Conservation (phyloP, 1,140 invertebrate species). For the Drosophila dunni region DNA sequence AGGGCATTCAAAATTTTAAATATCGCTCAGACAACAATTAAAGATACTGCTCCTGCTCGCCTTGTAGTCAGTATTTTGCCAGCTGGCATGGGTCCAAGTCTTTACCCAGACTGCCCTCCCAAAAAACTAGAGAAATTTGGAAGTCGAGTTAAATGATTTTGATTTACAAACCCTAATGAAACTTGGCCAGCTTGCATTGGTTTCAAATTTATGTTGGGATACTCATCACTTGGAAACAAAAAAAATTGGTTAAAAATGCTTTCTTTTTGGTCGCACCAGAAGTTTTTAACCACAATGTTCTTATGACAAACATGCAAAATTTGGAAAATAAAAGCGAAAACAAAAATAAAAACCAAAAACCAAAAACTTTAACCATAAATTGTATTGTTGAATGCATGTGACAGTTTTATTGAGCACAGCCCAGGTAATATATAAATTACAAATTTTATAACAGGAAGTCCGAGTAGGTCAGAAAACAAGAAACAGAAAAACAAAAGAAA, state of each 20-base stretch:
- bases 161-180: conserved; percentile 46
- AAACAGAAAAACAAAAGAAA: neutral
- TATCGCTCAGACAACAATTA: conserved; percentile 16
- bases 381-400: conserved; percentile 44
- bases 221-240: conserved; percentile 23
- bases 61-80: conserved; percentile 35
- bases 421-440: conserved; percentile 36
- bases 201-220: conserved; percentile 65
- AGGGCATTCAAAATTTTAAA: conserved; percentile 28
- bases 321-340: conserved; percentile 27
- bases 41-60: conserved; percentile 7
- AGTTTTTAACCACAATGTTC: conserved; percentile 48
- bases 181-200: conserved; percentile 77
- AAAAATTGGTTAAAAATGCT: conserved; percentile 10
- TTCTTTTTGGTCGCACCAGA: conserved; percentile 15
- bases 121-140: conserved; percentile 4
- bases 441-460: conserved; percentile 55
- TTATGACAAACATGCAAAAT: conserved; percentile 60
- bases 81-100: conserved; percentile 51
- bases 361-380: conserved; percentile 19
- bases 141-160: conserved; percentile 31
- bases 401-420: conserved; percentile 55
- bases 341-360: neutral
- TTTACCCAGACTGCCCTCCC: conserved; percentile 33
- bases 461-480: conserved; percentile 29